Base-by-base conservation (phyloP, 2,888 invertebrate genomes). In the Coronaproctus castanopsis region DNA sequence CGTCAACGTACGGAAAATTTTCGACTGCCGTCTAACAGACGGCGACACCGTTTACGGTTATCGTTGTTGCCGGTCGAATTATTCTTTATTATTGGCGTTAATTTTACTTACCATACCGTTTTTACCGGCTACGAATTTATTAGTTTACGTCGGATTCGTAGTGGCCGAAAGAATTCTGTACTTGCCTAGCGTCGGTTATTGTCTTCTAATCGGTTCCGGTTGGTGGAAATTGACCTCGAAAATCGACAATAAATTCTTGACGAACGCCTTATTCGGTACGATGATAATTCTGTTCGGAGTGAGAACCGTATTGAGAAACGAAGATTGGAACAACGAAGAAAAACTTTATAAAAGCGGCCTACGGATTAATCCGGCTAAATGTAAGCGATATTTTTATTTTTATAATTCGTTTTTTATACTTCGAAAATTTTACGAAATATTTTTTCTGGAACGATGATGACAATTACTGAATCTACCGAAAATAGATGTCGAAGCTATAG, bases 141-240 rank as follows among this genome's bases (percentile, higher is more conserved):
- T 96, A 73, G 92, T 93, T 77, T 93, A 95, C 73, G 95, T 96
- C 63, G 96, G 96, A 57, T 96, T 96, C 74, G 95, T 96, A 66
- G 86, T 95, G 59, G 96, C 96, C 62, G 96, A 96, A 75, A 80
- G 96, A 65, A 85, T 96, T 65, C 78, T 96, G 65, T 96, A 96
- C 75, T 80, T 95, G 72, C 95, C 96, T 57, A 92, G 92, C 75
- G 88, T 93, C 69, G 95, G 95, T 57, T 87, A 85, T 74, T 93
- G 93, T 74, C 78, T 95, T 67, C 75, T 93, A 65, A 76, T 92
- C 63, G 92, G 87, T 61, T 74, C 83, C 65, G 85, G 86, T 54
- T 75, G 80, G 63, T 77, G 77, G 54, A 75, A 74, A 65, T 74
- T 80, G 61, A 78, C 58, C 52, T 51, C 68, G 55, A 57, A 69